A percentile compares a stretch with the other conserved stretches of the same genome.
Evolutionary conservation across 2,797 vertebrate species (phyloP).

Genomic region (Schizothorax lantsangensis): DNA sequence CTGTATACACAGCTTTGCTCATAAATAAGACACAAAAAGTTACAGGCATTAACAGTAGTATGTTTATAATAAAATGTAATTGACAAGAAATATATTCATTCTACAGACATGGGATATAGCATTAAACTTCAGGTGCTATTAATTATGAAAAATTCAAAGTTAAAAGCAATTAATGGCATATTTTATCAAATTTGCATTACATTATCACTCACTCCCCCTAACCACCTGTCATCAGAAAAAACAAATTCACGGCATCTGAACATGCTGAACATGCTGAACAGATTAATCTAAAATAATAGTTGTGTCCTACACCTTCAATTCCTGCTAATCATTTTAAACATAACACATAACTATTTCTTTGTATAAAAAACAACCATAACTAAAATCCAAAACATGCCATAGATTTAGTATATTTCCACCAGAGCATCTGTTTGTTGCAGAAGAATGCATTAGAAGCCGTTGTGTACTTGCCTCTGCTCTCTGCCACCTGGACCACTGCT

Average conservation of each 20-base stretch:
- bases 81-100: background rate
- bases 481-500: background rate
- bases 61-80: background rate
- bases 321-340: background rate
- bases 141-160: background rate
- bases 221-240: background rate
- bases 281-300: background rate
- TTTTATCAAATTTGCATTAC: background rate
- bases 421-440: background rate
- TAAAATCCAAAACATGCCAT: background rate
- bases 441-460: background rate
- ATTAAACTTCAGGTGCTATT: background rate
- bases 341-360: background rate
- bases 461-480: conserved; percentile 25
- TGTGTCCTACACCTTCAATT: background rate
- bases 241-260: background rate
- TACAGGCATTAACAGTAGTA: too few relatives aligned
- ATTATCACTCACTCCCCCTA: background rate
- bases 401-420: background rate
- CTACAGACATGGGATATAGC: background rate
- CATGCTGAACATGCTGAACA: background rate
- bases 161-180: background rate
- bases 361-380: background rate
- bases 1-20: background rate
- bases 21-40: background rate